phyloP scores from a whole-genome alignment of 1,140 invertebrate genomes.

The Euwallacea fornicatus region DNA sequence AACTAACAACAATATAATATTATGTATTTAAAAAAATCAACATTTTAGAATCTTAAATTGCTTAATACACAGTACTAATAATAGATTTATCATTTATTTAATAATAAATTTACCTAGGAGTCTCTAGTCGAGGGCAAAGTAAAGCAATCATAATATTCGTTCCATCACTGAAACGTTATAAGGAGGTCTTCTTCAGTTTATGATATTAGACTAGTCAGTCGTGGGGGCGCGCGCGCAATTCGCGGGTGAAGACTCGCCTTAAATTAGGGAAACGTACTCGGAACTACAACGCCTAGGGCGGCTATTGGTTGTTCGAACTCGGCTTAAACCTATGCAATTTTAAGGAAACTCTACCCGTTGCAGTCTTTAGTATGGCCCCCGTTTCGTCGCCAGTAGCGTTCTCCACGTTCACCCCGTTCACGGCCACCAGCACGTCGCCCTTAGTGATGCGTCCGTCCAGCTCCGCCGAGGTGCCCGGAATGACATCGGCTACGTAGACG shows the following conservation, averaged over 20 bases:
- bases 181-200: not conserved
- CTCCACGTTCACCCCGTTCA: slow-evolving; percentile 87
- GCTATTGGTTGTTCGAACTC: slow-evolving; percentile 44
- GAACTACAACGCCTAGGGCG: not conserved
- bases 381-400: slow-evolving; percentile 82
- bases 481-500: slow-evolving; percentile 91
- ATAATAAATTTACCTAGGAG: slow-evolving; percentile 1
- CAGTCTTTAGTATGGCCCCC: slow-evolving; percentile 84
- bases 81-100: not conserved
- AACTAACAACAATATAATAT: slow-evolving; percentile 23
- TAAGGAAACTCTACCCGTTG: slow-evolving; percentile 73
- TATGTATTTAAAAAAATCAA: slow-evolving; percentile 17
- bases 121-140: slow-evolving; percentile 17
- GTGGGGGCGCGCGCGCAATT: slow-evolving; percentile 5
- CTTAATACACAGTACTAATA: slow-evolving; percentile 21
- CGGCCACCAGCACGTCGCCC: slow-evolving; percentile 88
- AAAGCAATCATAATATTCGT: slow-evolving; percentile 26
- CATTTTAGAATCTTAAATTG: slow-evolving; percentile 14
- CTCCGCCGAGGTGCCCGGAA: slow-evolving; percentile 87
- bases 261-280: not conserved
- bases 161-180: slow-evolving; percentile 17
- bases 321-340: slow-evolving; percentile 82
- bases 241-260: too few relatives aligned
- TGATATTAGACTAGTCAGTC: slow-evolving; percentile 23
- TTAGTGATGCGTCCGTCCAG: slow-evolving; percentile 88